A percentile compares a stretch with the other conserved stretches of the same genome.
These are phyloP conservation scores for Piaya cayana DNA, from an alignment of 2,113 vertebrate genomes.

Conservation along the genomic window DNA sequence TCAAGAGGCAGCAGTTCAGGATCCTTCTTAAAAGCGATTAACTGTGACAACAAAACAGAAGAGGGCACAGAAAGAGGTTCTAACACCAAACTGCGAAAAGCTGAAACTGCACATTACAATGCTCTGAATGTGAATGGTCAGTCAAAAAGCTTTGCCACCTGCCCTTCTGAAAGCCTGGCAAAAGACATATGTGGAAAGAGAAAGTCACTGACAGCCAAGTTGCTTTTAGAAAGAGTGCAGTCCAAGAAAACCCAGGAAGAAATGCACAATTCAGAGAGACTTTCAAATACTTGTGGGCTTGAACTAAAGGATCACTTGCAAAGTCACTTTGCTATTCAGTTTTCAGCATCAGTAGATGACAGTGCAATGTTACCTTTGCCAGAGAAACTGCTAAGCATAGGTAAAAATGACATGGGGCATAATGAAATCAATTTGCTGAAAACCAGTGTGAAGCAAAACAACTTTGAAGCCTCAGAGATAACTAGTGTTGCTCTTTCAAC, in stretches of 20 bases:
- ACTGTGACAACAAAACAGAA: conserved; percentile 35
- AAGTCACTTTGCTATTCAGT: conserved; percentile 49
- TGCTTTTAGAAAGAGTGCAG: conserved; percentile 74
- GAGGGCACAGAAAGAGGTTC: not conserved
- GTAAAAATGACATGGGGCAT: conserved; percentile 66
- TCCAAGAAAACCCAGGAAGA: conserved; percentile 67
- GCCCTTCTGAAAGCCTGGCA: conserved; percentile 32
- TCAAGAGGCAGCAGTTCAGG: not conserved
- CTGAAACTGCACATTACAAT: not conserved
- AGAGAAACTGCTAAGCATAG: conserved; percentile 75
- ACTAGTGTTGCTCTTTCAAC: conserved; percentile 14
- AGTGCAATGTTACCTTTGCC: conserved; percentile 74
- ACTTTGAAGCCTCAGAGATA: conserved; percentile 5
- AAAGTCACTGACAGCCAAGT: conserved; percentile 63
- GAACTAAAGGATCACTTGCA: conserved; percentile 39
- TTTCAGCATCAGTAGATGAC: conserved; percentile 13
- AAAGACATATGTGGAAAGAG: conserved; percentile 5
- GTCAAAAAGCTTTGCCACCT: not conserved
- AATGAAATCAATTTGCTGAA: conserved; percentile 26
- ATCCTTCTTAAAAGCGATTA: conserved; percentile 54
- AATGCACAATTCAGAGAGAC: not conserved
- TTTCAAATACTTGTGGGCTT: conserved; percentile 23
- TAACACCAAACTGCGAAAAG: not conserved
- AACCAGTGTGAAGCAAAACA: conserved; percentile 23
- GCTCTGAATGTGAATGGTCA: not conserved